These are phyloP conservation scores for Neocrepidodera transversa DNA, from an alignment of 2,888 invertebrate genomes.

Conservation along the genomic window DNA sequence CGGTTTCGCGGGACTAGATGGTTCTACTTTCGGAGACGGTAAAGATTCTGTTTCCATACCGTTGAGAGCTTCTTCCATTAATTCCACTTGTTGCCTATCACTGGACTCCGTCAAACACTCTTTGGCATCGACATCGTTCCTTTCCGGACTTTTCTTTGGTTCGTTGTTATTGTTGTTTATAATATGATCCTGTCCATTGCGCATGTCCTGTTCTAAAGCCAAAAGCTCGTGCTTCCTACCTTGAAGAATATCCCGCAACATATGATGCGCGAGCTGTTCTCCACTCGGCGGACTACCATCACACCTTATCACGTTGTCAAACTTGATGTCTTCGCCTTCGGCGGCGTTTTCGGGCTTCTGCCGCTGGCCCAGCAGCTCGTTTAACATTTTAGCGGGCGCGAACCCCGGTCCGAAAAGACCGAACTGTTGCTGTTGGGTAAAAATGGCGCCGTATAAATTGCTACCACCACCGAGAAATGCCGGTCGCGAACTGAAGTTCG, in stretches of 20 bases:
- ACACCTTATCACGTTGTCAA: slow-evolving; percentile 60
- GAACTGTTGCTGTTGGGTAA: slow-evolving; percentile 80
- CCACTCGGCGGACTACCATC: slow-evolving; percentile 67
- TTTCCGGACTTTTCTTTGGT: slow-evolving; percentile 58
- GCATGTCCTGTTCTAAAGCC: slow-evolving; percentile 73
- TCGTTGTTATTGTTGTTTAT: slow-evolving; percentile 64
- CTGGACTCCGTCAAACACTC: slow-evolving; percentile 72
- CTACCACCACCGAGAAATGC: slow-evolving; percentile 79
- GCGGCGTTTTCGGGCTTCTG: slow-evolving; percentile 66
- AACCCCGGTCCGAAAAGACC: slow-evolving; percentile 85
- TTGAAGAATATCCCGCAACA: slow-evolving; percentile 89
- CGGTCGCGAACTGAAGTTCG: slow-evolving; percentile 78
- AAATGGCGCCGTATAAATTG: slow-evolving; percentile 83
- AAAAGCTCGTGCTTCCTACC: slow-evolving; percentile 85
- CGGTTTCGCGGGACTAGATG: slow-evolving; percentile 66
- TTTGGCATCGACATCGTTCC: slow-evolving; percentile 53
- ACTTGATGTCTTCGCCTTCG: slow-evolving; percentile 59
- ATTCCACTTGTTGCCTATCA: slow-evolving; percentile 61
- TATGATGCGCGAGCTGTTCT: slow-evolving; percentile 75
- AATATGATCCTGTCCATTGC: slow-evolving; percentile 62
- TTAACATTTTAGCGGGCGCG: slow-evolving; percentile 90
- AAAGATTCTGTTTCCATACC: slow-evolving; percentile 70
- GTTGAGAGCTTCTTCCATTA: slow-evolving; percentile 69
- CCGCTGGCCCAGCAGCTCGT: slow-evolving; percentile 85
- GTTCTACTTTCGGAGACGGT: slow-evolving; percentile 65